A percentile compares a stretch with the other conserved stretches of the same genome.
These are phyloP conservation scores for Peucedramus taeniatus DNA, from an alignment of 2,113 vertebrate species.

Conservation along the genomic window DNA sequence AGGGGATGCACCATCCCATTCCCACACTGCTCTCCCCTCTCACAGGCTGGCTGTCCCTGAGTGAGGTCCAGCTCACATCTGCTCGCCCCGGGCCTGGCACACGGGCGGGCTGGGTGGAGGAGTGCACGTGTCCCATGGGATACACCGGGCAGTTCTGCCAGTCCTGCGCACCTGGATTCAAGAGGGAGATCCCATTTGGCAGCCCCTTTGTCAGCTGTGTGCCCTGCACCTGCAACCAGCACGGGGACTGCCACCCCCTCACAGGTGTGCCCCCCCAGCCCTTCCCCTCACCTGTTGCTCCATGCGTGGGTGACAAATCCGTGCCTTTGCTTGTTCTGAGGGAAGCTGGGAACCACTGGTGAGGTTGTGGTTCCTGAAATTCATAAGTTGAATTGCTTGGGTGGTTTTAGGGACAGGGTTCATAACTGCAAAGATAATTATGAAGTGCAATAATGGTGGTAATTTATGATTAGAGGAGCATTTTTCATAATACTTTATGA, in stretches of 20 bases:
- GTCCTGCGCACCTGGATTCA: slow-evolving; percentile 81
- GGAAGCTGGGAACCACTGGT: neutral
- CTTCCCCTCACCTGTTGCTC: accelerated
- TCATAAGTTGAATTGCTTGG: neutral
- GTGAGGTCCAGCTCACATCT: slow-evolving; percentile 72
- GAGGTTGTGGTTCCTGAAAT: neutral
- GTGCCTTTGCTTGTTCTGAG: neutral
- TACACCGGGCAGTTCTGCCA: slow-evolving; percentile 86
- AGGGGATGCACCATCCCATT: neutral
- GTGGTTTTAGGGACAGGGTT: neutral
- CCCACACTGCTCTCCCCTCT: neutral
- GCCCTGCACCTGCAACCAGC: slow-evolving; percentile 86
- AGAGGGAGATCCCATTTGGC: slow-evolving; percentile 66
- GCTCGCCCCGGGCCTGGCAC: slow-evolving; percentile 50
- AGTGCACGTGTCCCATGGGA: slow-evolving; percentile 81
- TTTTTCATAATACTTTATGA: neutral
- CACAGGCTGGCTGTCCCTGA: slow-evolving; percentile 78
- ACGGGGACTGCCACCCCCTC: slow-evolving; percentile 84
- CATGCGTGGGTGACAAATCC: accelerated
- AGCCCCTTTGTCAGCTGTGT: slow-evolving; percentile 76
- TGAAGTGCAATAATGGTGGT: neutral
- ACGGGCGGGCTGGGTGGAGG: slow-evolving; percentile 83
- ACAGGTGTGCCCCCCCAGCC: slow-evolving; percentile 65
- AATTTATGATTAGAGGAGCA: neutral
- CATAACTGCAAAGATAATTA: neutral